A percentile compares a stretch with the other conserved stretches of the same genome.
These are phyloP conservation scores for Coboldia fuscipes DNA, from an alignment of 1,140 invertebrate species.

Conservation along the genomic window DNA sequence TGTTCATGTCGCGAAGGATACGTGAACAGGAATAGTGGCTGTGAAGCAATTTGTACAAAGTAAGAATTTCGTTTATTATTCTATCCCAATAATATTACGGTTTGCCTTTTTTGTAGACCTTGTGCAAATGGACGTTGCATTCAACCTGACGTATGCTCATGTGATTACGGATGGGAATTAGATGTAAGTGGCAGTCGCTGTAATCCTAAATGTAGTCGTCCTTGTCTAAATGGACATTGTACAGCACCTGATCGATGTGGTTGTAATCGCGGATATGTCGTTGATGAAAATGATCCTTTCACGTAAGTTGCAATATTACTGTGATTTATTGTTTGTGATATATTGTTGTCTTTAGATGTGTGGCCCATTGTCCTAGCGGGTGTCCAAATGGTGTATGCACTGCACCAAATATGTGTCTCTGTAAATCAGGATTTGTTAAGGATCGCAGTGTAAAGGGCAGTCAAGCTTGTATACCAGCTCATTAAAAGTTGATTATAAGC, in stretches of 20 bases:
- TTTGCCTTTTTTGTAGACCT: conserved; percentile 9
- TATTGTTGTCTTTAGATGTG: conserved; percentile 18
- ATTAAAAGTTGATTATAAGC: neutral
- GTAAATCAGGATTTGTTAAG: conserved; percentile 32
- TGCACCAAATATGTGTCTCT: conserved; percentile 30
- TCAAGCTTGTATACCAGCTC: conserved; percentile 27
- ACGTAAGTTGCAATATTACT: conserved; percentile 11
- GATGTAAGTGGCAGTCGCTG: conserved; percentile 19
- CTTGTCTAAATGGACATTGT: conserved; percentile 29
- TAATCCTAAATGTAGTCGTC: conserved; percentile 21
- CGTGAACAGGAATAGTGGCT: conserved; percentile 20
- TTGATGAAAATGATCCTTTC: conserved; percentile 20
- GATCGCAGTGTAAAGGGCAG: conserved; percentile 39
- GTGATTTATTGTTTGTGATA: neutral
- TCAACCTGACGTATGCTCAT: conserved; percentile 26
- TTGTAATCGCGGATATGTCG: conserved; percentile 25
- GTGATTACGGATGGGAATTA: conserved; percentile 15
- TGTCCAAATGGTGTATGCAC: conserved; percentile 38
- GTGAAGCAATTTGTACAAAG: conserved; percentile 25
- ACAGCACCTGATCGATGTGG: conserved; percentile 24
- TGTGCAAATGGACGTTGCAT: conserved; percentile 30
- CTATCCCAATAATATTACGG: conserved; percentile 4
- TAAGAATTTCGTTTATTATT: conserved; percentile 6
- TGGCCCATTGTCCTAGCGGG: conserved; percentile 31
- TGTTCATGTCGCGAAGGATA: conserved; percentile 27